Percentiles rank a stretch among this genome's conserved stretches.
Conservation (phyloP, 1,140 invertebrate genomes). For the Reticulitermes speratus region DNA sequence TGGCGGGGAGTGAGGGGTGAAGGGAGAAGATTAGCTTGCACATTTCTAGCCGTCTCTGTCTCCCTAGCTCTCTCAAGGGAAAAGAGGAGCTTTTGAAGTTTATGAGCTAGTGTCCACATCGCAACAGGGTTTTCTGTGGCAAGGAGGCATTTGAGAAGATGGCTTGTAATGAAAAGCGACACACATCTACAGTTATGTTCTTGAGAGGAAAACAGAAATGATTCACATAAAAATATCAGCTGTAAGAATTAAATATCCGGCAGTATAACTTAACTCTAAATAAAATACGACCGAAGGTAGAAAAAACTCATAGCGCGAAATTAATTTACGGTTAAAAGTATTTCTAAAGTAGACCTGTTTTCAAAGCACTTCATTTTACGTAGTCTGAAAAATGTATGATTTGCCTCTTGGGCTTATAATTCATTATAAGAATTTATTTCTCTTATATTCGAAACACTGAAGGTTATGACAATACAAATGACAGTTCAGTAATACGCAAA, state of each 20-base stretch:
- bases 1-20: neutral
- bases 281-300: too few relatives aligned
- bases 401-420: too few relatives aligned
- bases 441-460: too few relatives aligned
- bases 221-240: neutral
- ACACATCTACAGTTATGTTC: neutral
- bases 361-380: too few relatives aligned
- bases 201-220: neutral
- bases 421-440: too few relatives aligned
- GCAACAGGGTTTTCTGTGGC: neutral
- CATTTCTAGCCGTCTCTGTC: neutral
- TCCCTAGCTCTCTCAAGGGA: neutral
- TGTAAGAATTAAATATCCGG: neutral
- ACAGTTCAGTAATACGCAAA: too few relatives aligned
- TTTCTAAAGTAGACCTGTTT: too few relatives aligned
- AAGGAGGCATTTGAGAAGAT: neutral
- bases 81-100: conserved; percentile 1
- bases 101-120: neutral
- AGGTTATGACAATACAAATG: too few relatives aligned
- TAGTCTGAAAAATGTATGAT: too few relatives aligned
- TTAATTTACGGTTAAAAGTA: too few relatives aligned
- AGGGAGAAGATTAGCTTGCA: neutral
- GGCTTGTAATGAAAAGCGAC: neutral
- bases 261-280: neutral
- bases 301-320: too few relatives aligned